Conservation (phyloP, 2,113 vertebrate species). For the Xiphophorus hellerii region DNA sequence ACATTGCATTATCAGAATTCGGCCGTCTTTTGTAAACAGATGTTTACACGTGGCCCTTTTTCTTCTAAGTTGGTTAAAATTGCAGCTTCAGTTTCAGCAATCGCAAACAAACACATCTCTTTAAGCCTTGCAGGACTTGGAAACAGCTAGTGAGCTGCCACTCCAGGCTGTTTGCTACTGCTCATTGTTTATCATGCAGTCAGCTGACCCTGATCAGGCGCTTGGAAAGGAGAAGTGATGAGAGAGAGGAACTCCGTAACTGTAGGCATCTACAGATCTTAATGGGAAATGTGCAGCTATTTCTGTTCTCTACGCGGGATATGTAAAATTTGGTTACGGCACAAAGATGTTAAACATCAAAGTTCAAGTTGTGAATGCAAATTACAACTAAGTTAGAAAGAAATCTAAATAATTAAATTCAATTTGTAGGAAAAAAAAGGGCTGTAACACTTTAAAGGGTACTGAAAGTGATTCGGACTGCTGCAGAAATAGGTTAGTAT, state of each 20-base stretch:
- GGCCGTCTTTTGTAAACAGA: constrained; percentile 35
- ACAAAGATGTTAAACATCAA: neutral
- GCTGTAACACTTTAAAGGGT: too few species aligned
- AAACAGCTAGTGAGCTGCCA: constrained; percentile 65
- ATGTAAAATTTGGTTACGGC: constrained; percentile 7
- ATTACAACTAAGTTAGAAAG: too few species aligned
- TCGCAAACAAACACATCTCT: constrained; percentile 33
- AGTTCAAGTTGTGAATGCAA: neutral
- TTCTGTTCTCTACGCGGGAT: constrained; percentile 14
- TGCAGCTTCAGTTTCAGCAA: constrained; percentile 26
- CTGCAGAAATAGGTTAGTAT: neutral
- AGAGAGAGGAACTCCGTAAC: constrained; percentile 68
- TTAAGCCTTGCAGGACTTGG: constrained; percentile 52
- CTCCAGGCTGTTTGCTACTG: constrained; percentile 74
- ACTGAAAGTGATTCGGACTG: neutral
- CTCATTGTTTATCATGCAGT: constrained; percentile 79
- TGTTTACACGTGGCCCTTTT: constrained; percentile 3
- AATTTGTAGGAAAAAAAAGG: too few species aligned
- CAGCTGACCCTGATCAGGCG: constrained; percentile 83
- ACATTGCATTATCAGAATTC: constrained; percentile 55
- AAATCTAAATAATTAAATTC: too few species aligned
- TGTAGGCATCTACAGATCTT: constrained; percentile 65
- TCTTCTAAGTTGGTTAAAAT: constrained; percentile 5
- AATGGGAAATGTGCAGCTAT: constrained; percentile 33
- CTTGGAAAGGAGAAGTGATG: constrained; percentile 78